Percentiles rank a stretch among this genome's conserved stretches.
Evolutionary conservation across 2,888 invertebrate species (phyloP).

Genomic region (Crematogaster levior): DNA sequence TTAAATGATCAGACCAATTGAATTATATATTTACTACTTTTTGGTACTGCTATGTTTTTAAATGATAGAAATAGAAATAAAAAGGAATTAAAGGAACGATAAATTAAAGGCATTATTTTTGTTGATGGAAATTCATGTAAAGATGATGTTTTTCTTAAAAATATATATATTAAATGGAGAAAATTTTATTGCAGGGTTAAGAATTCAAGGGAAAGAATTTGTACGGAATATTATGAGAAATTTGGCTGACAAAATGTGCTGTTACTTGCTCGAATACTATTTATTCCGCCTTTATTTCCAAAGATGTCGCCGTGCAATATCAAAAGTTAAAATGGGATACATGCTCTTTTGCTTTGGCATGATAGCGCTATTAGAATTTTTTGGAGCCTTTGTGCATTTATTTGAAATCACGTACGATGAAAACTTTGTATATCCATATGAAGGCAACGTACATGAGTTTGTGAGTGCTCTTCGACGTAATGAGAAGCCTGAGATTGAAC

Average conservation of each 20-base stretch:
- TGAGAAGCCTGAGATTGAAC: slow-evolving; percentile 87
- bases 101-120: too few relatives aligned
- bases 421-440: slow-evolving; percentile 92
- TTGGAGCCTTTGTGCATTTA: slow-evolving; percentile 91
- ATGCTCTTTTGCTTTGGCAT: slow-evolving; percentile 83
- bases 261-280: slow-evolving; percentile 35
- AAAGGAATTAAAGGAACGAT: too few relatives aligned
- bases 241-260: too few relatives aligned
- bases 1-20: not conserved
- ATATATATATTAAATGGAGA: too few relatives aligned
- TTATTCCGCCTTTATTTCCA: slow-evolving; percentile 72
- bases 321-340: slow-evolving; percentile 83
- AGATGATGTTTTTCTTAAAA: too few relatives aligned
- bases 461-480: slow-evolving; percentile 88
- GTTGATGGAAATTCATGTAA: too few relatives aligned
- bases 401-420: slow-evolving; percentile 90
- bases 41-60: not conserved
- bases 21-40: not conserved
- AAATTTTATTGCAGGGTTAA: too few relatives aligned
- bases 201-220: too few relatives aligned
- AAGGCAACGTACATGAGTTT: slow-evolving; percentile 89
- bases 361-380: slow-evolving; percentile 87
- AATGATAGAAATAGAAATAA: too few relatives aligned
- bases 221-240: too few relatives aligned
- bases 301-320: slow-evolving; percentile 65